Percentiles rank a stretch among this genome's conserved stretches.
phyloP scores from a whole-genome alignment of 2,797 vertebrate genomes.

The Orestias chungarensis region DNA sequence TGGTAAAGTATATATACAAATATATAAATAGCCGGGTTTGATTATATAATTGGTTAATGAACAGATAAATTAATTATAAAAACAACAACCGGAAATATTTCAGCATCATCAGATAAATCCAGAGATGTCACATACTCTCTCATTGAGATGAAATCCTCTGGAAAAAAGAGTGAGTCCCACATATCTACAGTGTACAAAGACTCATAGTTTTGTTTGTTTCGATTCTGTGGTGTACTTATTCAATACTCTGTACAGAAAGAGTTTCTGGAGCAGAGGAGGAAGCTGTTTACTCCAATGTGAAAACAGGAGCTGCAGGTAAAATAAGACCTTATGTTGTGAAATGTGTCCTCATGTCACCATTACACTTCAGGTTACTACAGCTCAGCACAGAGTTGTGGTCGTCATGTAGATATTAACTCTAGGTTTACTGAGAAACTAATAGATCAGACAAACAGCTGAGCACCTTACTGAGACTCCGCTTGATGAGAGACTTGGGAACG shows the following conservation, averaged over 20 bases:
- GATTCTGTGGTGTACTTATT: neutral
- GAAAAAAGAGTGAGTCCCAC: slow-evolving; percentile 1
- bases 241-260: neutral
- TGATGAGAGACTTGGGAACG: too few relatives aligned
- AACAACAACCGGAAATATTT: neutral
- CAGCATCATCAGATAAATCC: slow-evolving; percentile 2
- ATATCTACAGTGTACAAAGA: neutral
- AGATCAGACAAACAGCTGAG: too few relatives aligned
- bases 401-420: neutral
- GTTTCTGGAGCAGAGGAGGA: accelerated
- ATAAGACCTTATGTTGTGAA: neutral
- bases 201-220: too few relatives aligned
- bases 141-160: slow-evolving; percentile 1
- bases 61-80: neutral
- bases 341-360: neutral
- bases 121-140: neutral
- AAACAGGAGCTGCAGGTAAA: neutral
- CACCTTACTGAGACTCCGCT: too few relatives aligned
- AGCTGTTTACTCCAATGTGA: neutral
- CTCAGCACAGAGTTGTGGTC: neutral
- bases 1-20: neutral
- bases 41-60: too few relatives aligned
- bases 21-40: too few relatives aligned
- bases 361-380: neutral
- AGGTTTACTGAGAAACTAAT: too few relatives aligned